phyloP scores from a whole-genome alignment of 2,797 vertebrate genomes.

The Brachyrhaphis roseni region DNA sequence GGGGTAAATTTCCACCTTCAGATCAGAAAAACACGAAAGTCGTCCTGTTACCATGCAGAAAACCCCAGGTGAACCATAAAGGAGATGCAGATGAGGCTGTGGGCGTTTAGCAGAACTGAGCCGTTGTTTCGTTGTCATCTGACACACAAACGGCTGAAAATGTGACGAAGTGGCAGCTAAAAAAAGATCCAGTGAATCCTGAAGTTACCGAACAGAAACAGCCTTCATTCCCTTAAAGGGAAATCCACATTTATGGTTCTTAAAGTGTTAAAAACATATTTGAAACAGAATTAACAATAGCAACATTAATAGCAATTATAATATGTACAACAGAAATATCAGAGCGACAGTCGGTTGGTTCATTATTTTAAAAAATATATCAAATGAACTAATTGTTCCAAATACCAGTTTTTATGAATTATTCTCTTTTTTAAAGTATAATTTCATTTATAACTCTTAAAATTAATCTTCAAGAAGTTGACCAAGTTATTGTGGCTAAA shows the following conservation, averaged over 20 bases:
- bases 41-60: conserved; percentile 7
- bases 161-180: not conserved
- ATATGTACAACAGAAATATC: too few relatives aligned
- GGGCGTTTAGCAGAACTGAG: conserved; percentile 59
- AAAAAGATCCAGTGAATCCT: not conserved
- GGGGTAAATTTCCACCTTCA: not conserved
- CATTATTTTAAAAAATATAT: too few relatives aligned
- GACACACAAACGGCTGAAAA: too few relatives aligned
- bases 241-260: too few relatives aligned
- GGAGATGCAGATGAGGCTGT: conserved; percentile 54
- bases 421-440: not conserved
- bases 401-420: not conserved
- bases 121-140: too few relatives aligned
- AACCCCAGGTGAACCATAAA: conserved; percentile 20
- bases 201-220: too few relatives aligned
- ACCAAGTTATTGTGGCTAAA: not conserved
- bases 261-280: too few relatives aligned
- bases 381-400: not conserved
- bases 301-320: too few relatives aligned
- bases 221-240: too few relatives aligned
- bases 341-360: too few relatives aligned
- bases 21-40: not conserved
- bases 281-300: too few relatives aligned
- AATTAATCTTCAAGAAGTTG: not conserved
- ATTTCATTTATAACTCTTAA: not conserved